Conservation (phyloP, 2,797 vertebrate species). For the Trematomus bernacchii region DNA sequence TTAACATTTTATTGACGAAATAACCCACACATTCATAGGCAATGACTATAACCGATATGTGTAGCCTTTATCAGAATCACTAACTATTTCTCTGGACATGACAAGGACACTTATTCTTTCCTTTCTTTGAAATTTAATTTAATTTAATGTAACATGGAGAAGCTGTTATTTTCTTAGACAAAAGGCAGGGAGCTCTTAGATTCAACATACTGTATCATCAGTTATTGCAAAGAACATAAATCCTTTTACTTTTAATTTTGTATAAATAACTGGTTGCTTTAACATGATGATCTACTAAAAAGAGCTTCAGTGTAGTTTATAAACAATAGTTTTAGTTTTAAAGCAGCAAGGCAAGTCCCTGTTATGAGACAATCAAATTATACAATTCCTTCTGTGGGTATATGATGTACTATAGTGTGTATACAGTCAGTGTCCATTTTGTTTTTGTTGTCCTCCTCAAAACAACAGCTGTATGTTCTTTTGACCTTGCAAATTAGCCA, state of each 20-base stretch:
- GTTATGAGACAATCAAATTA: neutral
- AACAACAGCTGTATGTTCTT: neutral
- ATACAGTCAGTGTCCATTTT: neutral
- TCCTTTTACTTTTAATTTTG: neutral
- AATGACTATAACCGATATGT: neutral
- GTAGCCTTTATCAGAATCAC: neutral
- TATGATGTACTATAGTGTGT: neutral
- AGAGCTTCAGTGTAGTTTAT: too few relatives aligned
- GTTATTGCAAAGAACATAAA: neutral
- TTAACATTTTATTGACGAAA: neutral
- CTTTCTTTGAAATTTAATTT: too few relatives aligned
- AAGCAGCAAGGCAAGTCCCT: neutral
- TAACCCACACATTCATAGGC: neutral
- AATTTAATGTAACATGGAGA: too few relatives aligned
- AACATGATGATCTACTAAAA: too few relatives aligned
- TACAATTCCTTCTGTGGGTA: too few relatives aligned
- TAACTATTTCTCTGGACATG: neutral
- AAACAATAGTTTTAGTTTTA: too few relatives aligned
- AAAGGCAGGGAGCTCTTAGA: neutral
- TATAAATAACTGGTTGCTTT: constrained; percentile 1
- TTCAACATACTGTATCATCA: neutral
- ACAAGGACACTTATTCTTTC: too few relatives aligned
- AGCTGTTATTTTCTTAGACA: neutral
- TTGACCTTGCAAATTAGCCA: constrained; percentile 25
- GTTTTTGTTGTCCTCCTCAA: neutral